Base-by-base conservation (phyloP, 2,888 invertebrate genomes). In the Molanna angustata region DNA sequence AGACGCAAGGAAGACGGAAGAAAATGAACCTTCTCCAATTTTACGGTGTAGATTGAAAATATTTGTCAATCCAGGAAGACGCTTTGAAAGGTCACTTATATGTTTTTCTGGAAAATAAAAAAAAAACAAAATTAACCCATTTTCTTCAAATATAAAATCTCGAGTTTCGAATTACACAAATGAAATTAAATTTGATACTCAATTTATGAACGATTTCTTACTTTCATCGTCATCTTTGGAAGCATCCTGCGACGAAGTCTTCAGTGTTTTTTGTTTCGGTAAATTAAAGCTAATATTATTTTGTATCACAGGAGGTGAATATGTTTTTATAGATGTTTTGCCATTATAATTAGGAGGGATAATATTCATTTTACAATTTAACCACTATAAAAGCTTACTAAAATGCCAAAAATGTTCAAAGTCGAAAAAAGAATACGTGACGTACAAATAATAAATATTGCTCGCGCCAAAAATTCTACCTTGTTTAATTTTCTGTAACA, bases 1-100 rank as follows among this genome's bases (percentile, higher is more conserved):
- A 2, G 84, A 83, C 1, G 88, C 93, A 62, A 91, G 70, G 64
- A 87, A 90, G 18, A 94, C 94, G 1, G 87, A 87, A 67, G 93
- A 93, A 65, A 94, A 94, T 2, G 93, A 90, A 14, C 93, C 93
- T 72, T 86, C 85, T 0, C 90, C 90, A 62, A 90, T 84, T 64
- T 88, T 86, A 32, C 78, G 78, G 66, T 85, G 83, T 27, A 88
- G 73, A 60, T 83, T 73, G 64, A 88, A 87, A 58, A 83, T 74
- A 59, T 79, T 77, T 35, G 79, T 78, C 60, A 88, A 66, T 60
- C 79, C 73, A 20, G 88, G 88, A 54, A 88, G 65, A 59, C 73
- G 76, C 13, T 66, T 63, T 14, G 77, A 60, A 32, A 83, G 65
- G 49, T 74, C 71, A 11, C 62, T 62, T 43, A 79, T 77, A 60